Evolutionary conservation across 2,888 invertebrate species (phyloP), one percentile per base, ranked within the genome.

Genomic region (Strigamia maritima): DNA sequence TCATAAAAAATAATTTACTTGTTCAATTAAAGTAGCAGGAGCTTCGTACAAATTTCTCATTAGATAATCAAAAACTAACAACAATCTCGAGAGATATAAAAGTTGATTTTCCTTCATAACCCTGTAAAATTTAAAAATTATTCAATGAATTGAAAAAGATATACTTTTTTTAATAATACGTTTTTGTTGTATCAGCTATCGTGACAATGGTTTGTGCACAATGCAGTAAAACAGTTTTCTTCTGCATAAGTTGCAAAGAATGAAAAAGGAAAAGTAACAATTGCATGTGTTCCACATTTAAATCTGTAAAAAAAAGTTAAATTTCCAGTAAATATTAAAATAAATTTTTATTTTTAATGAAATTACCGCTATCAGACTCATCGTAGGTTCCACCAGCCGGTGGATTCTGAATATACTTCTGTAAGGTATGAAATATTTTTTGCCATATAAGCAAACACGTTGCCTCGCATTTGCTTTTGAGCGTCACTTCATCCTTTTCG

Each of bases 251-350:
- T 83, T 95, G 96, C 80, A 98, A 87, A 0, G 96, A 95, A 86
- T 98, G 97, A 87, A 98, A 98, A 14, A 98, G 88, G 86, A 97
- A 97, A 10, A 98, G 89, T 81, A 98, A 87, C 49, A 98, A 89
- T 86, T 98, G 97, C 0, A 96, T 93, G 86, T 98, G 97, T 85
- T 98, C 98, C 77, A 97, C 95, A 86, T 97, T 98, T 80, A 98
- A 88, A 88, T 97, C 97, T 87, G 84, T 38, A 83, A 44, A 60
- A 78, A 60, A 78, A n/a, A n/a, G 1, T 8, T 7, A 76, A 31
- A 24, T 4, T 35, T 22, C 26, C 74, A 70, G 3, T 6, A 74
- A 74, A 28, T 16, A 12, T 4, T n/a, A n/a, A 74, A 28, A n/a
- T 4, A 24, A 74, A n/a, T 24, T 74, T 2, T 10, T 3, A 22